Conservation (phyloP, 1,140 invertebrate genomes). For the Pristionchus pacificus region DNA sequence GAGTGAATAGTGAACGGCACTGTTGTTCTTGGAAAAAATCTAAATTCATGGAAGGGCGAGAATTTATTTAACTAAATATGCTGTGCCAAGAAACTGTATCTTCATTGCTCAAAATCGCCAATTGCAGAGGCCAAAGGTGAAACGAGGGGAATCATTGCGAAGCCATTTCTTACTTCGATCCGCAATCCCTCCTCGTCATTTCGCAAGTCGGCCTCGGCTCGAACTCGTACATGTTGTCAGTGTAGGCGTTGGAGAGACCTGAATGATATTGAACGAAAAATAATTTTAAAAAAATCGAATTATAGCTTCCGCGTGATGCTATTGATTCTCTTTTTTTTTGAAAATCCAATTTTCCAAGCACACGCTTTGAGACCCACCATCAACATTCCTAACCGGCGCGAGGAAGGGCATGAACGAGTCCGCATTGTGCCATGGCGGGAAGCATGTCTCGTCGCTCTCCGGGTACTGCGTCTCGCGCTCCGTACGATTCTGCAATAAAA, state of each 20-base stretch:
- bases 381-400: no score
- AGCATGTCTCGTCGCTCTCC: conserved; percentile 24
- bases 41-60: no score
- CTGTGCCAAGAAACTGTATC: no score
- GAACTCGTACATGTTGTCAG: conserved; percentile 51
- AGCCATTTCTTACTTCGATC: conserved; percentile 39
- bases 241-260: conserved; percentile 47
- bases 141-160: no score
- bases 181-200: conserved; percentile 33
- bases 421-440: conserved; percentile 25
- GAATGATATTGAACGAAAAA: conserved; percentile 37
- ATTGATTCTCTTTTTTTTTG: not conserved
- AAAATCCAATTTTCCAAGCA: conserved; percentile 12
- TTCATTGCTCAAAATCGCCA: no score
- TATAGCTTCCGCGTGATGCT: no score
- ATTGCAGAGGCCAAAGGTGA: no score
- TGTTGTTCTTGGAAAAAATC: no score
- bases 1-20: no score
- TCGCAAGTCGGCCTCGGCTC: conserved; percentile 46
- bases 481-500: conserved; percentile 26
- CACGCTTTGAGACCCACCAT: no score
- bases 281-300: no score
- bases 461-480: conserved; percentile 32
- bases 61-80: no score
- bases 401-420: conserved; percentile 22